A percentile compares a stretch with the other conserved stretches of the same genome.
Evolutionary conservation across 2,888 invertebrate species (phyloP).

Genomic region (Diloba caeruleocephala): DNA sequence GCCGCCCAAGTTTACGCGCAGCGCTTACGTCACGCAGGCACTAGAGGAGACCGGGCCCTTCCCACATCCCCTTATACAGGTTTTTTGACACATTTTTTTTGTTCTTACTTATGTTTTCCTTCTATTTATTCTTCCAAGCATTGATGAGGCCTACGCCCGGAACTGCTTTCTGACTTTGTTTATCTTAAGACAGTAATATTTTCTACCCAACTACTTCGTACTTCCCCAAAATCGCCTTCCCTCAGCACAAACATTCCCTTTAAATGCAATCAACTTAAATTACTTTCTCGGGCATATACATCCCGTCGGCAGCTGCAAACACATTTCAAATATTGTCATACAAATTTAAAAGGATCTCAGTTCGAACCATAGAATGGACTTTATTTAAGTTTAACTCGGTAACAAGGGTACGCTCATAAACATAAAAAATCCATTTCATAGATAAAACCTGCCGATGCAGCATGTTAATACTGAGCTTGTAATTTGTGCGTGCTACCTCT

Average conservation of each 20-base stretch:
- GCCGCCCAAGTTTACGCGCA: slow-evolving; percentile 94
- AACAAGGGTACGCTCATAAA: slow-evolving; percentile 30
- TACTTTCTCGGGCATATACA: slow-evolving; percentile 22
- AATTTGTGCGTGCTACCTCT: slow-evolving; percentile 49
- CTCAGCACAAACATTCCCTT: slow-evolving; percentile 12
- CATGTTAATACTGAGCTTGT: slow-evolving; percentile 41
- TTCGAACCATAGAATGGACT: slow-evolving; percentile 33
- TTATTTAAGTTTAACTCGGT: slow-evolving; percentile 23
- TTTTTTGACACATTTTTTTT: slow-evolving; percentile 77
- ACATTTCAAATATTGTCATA: slow-evolving; percentile 40
- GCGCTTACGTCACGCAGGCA: slow-evolving; percentile 92
- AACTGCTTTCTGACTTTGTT: background rate
- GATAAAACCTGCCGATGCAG: slow-evolving; percentile 49
- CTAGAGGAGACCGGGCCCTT: slow-evolving; percentile 94
- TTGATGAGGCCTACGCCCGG: background rate
- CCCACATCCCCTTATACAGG: slow-evolving; percentile 92
- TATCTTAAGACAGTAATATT: background rate
- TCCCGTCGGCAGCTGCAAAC: slow-evolving; percentile 28
- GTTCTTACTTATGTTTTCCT: slow-evolving; percentile 50
- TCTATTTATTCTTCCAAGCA: slow-evolving; percentile 3
- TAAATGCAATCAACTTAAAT: slow-evolving; percentile 28
- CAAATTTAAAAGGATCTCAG: slow-evolving; percentile 33
- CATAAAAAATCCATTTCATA: slow-evolving; percentile 45
- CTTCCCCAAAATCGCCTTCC: slow-evolving; percentile 14
- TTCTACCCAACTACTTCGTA: slow-evolving; percentile 23